phyloP scores from a whole-genome alignment of 2,797 vertebrate genomes.

The Tangara arthus region DNA sequence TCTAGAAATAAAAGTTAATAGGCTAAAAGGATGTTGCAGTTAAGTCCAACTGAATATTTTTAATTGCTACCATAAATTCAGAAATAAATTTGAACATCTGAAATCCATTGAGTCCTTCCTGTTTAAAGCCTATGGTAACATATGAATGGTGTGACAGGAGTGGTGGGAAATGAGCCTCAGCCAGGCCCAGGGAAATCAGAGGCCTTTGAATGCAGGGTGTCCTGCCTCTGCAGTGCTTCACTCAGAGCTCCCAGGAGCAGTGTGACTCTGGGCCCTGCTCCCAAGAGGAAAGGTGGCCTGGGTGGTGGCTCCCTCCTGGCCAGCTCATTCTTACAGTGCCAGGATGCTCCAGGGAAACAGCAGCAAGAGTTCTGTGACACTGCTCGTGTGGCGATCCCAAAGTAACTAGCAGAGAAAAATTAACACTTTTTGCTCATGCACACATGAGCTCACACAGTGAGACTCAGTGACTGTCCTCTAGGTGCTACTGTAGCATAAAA shows the following conservation, averaged over 20 bases:
- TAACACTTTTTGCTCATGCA: background rate
- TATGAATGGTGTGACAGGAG: background rate
- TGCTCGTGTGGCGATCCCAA: background rate
- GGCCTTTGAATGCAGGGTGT: background rate
- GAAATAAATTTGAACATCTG: slow-evolving; percentile 24
- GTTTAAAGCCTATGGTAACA: background rate
- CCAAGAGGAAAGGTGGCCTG: background rate
- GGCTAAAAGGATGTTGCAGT: slow-evolving; percentile 44
- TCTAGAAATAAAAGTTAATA: slow-evolving; percentile 58
- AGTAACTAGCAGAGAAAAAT: background rate
- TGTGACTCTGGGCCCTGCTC: background rate
- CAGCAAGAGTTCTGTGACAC: background rate
- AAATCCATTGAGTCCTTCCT: background rate
- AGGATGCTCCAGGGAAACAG: background rate
- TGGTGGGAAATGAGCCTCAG: background rate
- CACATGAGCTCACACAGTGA: background rate
- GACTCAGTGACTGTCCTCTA: background rate
- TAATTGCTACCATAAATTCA: slow-evolving; percentile 52
- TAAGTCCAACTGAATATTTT: slow-evolving; percentile 41
- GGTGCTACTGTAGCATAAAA: slow-evolving; percentile 16
- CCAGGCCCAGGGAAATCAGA: background rate
- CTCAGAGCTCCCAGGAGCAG: background rate
- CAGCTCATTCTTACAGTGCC: background rate
- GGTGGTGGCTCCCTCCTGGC: background rate
- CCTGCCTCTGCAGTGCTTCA: background rate